Percentiles rank a stretch among this genome's conserved stretches.
phyloP scores from a whole-genome alignment of 2,888 invertebrate genomes.

The Polydrusus pterygomalis region DNA sequence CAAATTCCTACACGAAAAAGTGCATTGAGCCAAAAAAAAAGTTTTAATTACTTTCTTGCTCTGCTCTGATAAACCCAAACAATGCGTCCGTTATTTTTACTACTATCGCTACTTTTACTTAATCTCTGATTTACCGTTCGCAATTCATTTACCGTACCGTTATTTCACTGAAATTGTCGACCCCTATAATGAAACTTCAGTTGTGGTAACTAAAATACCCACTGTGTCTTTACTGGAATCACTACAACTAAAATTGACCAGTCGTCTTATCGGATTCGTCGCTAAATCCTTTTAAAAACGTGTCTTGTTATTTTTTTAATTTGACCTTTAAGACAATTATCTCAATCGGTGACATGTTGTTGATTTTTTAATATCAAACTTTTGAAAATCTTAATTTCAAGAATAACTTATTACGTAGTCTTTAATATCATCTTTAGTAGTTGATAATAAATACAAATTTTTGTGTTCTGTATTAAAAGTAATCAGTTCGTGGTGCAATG shows the following conservation, averaged over 20 bases:
- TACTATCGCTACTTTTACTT: no score
- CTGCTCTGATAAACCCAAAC: no score
- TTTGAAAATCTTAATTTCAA: neutral
- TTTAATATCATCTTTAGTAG: neutral
- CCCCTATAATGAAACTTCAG: neutral
- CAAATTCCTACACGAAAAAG: no score
- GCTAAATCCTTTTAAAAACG: neutral
- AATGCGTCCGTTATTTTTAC: no score
- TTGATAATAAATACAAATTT: neutral
- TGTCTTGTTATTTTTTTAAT: neutral
- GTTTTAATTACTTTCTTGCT: no score
- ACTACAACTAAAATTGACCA: conserved; percentile 9
- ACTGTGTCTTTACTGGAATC: conserved; percentile 1
- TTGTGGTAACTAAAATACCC: conserved; percentile 7
- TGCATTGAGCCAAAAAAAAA: no score
- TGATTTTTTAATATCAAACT: neutral
- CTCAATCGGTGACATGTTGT: neutral
- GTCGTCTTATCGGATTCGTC: neutral
- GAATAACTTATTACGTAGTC: conserved; percentile 3
- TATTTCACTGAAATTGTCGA: neutral
- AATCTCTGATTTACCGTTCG: neutral
- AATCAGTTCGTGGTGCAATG: neutral
- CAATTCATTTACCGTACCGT: neutral
- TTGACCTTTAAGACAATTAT: conserved; percentile 8
- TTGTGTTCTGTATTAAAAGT: neutral